Base-by-base conservation (phyloP, 2,797 vertebrate genomes). In the Cottoperca gobio region DNA sequence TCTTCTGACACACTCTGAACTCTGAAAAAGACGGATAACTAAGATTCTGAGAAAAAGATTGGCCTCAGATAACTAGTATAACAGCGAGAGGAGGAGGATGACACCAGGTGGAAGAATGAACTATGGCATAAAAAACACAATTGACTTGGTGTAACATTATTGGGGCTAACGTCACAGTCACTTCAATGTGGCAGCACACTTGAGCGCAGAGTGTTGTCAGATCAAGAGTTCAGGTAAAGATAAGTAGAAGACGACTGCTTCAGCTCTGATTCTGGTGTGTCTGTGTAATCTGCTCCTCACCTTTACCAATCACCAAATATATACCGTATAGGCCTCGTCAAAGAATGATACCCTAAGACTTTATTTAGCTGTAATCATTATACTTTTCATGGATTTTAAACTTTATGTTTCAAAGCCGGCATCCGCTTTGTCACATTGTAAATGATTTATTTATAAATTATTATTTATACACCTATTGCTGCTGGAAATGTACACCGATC, bases 241-340 rank as follows among this genome's bases (percentile, higher is more conserved):
- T 16, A 48, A 50, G 43, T 57, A 52, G 64, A 59, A 59, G 58
- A 54, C 40, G 35, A 73, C 48, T 8, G 6, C 50, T 69, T 67
- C 24, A 35, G 54, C 46, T 82, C 35, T 55, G 43, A 72, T 23
- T 76, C 16, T 76, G 62, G 62, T 83, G 76, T 77, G 49, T 67
- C 24, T 78, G 83, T 89, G 33, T 87, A 80, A 83, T 84, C 84
- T 90, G 87, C 86, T 89, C 87, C 79, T 55, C 13, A 21, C 13
- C 17, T 2, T 21, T 33, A 37, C 16, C 64, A 70, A 52, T 62
- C 17, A 70, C n/a, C 0, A 59, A 40, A 53, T 43, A 3, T 19
- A 40, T 33, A 28, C n/a, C 6, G 0, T 4, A 23, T 3, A 14
- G 17, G 14, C 19, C 23, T 50, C 39, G 8, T 26, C 21, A 31